Conservation (phyloP, 2,113 vertebrate genomes). For the Hipposideros armiger region DNA sequence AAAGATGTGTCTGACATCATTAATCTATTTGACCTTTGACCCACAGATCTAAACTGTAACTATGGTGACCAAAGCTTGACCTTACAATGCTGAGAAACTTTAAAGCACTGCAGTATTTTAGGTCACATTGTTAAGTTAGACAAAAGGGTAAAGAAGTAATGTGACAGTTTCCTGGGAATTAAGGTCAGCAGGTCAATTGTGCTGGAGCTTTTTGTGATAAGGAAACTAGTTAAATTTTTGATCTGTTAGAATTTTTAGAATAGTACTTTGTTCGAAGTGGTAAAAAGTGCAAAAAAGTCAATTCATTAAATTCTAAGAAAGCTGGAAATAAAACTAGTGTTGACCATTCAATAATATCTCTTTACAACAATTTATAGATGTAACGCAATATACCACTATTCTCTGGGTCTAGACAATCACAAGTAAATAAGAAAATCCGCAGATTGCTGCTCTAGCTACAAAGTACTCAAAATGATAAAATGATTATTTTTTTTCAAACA, state of each 20-base stretch:
- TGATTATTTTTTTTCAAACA: conserved; percentile 51
- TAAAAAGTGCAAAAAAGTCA: conserved; percentile 74
- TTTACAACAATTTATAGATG: not conserved
- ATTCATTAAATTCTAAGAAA: conserved; percentile 67
- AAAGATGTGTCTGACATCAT: conserved; percentile 92
- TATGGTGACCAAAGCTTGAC: conserved; percentile 90
- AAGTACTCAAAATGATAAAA: not conserved
- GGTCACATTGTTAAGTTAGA: conserved; percentile 88
- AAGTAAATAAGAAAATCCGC: conserved; percentile 44
- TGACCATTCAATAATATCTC: conserved; percentile 62
- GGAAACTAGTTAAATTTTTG: conserved; percentile 84
- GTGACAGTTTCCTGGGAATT: conserved; percentile 91
- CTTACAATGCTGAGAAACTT: conserved; percentile 88
- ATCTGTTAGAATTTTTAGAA: conserved; percentile 74
- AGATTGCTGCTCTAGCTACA: conserved; percentile 51
- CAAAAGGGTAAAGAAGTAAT: conserved; percentile 90
- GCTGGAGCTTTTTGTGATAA: conserved; percentile 88
- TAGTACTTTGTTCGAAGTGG: conserved; percentile 24
- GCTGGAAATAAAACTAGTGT: conserved; percentile 35
- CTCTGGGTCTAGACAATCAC: not conserved
- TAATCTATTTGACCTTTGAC: conserved; percentile 91
- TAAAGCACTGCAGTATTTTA: conserved; percentile 87
- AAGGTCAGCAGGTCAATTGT: conserved; percentile 91
- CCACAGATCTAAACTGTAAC: conserved; percentile 87
- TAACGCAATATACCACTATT: not conserved